Evolutionary conservation across 2,797 vertebrate genomes (phyloP).

Genomic region (Amblyopsis hoosieri): DNA sequence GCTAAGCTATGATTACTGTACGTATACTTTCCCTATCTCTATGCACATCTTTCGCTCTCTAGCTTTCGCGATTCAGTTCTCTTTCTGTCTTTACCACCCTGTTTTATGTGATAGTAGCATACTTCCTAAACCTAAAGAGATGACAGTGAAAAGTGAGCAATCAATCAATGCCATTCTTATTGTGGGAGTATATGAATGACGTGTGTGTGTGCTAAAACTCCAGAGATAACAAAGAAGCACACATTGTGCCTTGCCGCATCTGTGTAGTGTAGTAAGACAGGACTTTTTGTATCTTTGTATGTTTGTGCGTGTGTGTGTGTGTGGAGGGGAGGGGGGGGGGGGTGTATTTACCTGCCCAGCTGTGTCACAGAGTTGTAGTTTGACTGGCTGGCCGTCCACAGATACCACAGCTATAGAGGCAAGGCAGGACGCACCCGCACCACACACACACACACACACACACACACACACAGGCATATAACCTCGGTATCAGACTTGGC

Average conservation of each 20-base stretch:
- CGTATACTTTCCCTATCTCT: conserved; percentile 17
- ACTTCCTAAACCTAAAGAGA: background rate
- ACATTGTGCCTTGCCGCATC: too few species aligned
- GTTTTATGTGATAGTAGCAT: conserved; percentile 1
- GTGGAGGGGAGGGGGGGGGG: background rate
- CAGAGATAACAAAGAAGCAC: too few species aligned
- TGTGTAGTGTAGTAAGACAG: too few species aligned
- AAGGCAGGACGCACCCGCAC: conserved; percentile 21
- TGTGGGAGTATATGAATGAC: too few species aligned
- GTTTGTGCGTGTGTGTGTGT: background rate
- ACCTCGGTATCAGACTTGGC: background rate
- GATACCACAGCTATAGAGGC: conserved; percentile 82
- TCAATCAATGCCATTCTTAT: too few species aligned
- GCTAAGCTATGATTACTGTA: conserved; percentile 1
- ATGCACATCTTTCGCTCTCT: conserved; percentile 6
- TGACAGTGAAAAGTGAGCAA: too few species aligned
- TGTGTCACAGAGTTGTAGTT: conserved; percentile 97
- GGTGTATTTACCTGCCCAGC: conserved; percentile 89
- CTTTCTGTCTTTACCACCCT: background rate
- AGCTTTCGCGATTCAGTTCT: background rate
- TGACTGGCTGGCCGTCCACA: conserved; percentile 93
- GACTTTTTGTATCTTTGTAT: background rate
- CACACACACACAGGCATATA: background rate
- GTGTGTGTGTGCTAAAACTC: background rate
- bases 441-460: background rate